Percentiles rank a stretch among this genome's conserved stretches.
Evolutionary conservation across 2,797 vertebrate genomes (phyloP).

Genomic region (Spinibarbus caldwelli): DNA sequence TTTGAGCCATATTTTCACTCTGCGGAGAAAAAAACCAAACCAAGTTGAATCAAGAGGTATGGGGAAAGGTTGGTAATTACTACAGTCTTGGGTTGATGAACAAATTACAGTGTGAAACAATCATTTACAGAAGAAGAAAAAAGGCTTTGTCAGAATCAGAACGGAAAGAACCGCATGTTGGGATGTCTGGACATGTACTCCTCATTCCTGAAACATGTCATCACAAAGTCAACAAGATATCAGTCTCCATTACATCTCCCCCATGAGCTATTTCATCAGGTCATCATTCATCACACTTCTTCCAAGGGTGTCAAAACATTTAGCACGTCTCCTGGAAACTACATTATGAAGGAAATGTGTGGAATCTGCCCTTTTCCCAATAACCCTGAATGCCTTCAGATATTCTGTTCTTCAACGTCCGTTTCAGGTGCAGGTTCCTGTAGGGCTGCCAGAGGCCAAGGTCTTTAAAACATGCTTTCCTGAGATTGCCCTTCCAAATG

Average conservation of each 20-base stretch:
- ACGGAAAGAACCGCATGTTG: conserved; percentile 16
- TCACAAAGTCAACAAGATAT: conserved; percentile 55
- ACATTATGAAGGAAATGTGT: conserved; percentile 43
- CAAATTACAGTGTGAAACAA: conserved; percentile 38
- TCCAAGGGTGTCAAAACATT: conserved; percentile 52
- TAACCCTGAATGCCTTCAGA: conserved; percentile 60
- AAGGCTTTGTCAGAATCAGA: conserved; percentile 11
- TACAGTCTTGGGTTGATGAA: conserved; percentile 33
- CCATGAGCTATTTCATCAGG: conserved; percentile 13
- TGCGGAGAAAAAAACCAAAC: not conserved
- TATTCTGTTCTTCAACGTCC: conserved; percentile 59
- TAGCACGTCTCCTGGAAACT: conserved; percentile 55
- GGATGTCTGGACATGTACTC: conserved; percentile 41
- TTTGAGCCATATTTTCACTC: conserved; percentile 34
- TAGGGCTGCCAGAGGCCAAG: conserved; percentile 52
- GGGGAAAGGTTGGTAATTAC: conserved; percentile 34
- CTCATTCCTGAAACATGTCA: conserved; percentile 54
- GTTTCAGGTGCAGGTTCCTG: conserved; percentile 69
- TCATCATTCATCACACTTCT: conserved; percentile 36
- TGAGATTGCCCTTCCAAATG: conserved; percentile 48
- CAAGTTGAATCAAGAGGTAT: conserved; percentile 10
- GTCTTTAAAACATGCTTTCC: conserved; percentile 66
- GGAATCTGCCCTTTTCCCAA: conserved; percentile 58
- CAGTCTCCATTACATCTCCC: conserved; percentile 50
- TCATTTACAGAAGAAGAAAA: conserved; percentile 10